Evolutionary conservation across 2,797 vertebrate species (phyloP).

Genomic region (Caiman crocodilus): DNA sequence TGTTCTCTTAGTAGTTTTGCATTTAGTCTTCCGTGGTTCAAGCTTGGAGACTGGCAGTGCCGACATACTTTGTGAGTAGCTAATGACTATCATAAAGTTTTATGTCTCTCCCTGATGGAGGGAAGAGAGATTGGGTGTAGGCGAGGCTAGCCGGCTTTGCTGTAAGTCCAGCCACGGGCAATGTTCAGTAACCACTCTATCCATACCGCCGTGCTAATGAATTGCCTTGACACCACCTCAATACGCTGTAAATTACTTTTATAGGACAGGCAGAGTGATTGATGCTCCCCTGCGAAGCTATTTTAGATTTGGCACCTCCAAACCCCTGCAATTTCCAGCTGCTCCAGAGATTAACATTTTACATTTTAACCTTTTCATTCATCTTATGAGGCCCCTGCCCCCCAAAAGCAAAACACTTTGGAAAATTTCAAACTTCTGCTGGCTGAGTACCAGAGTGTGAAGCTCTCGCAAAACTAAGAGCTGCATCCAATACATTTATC

Average conservation of each 20-base stretch:
- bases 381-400: not conserved
- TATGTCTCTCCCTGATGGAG: rapidly evolving
- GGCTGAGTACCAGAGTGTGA: conserved; percentile 27
- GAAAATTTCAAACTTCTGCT: conserved; percentile 33
- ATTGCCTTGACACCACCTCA: conserved; percentile 8
- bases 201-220: not conserved
- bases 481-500: conserved; percentile 34
- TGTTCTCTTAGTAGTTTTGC: not conserved
- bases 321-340: conserved; percentile 2
- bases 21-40: rapidly evolving
- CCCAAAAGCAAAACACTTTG: not conserved
- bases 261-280: not conserved
- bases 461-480: conserved; percentile 31
- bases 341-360: conserved; percentile 28
- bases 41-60: not conserved
- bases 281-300: conserved; percentile 23
- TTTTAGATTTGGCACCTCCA: conserved; percentile 17
- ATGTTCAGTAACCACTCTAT: conserved; percentile 19
- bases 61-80: not conserved
- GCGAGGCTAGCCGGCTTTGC: not conserved
- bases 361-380: conserved; percentile 51
- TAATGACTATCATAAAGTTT: not conserved
- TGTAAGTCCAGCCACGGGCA: rapidly evolving
- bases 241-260: conserved; percentile 15
- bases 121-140: not conserved